phyloP scores from a whole-genome alignment of 2,113 vertebrate species.

The Myotis lucifugus region DNA sequence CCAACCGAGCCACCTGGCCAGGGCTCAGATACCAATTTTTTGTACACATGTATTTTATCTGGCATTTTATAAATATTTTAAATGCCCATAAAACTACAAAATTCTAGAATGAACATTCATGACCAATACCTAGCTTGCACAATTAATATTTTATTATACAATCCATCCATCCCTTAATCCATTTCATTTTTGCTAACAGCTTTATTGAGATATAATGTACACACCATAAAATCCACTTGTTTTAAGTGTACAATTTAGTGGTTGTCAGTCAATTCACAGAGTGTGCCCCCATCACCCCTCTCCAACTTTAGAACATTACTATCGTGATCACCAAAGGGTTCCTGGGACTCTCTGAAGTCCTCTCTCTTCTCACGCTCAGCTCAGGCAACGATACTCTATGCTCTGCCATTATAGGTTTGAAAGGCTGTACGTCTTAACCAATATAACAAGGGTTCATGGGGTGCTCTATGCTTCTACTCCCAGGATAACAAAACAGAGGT shows the following conservation, averaged over 20 bases:
- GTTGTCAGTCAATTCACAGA: not conserved
- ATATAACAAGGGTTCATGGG: not conserved
- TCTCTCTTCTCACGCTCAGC: not conserved
- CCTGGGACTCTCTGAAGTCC: not conserved
- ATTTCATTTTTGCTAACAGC: not conserved
- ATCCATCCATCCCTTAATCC: not conserved
- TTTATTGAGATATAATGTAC: not conserved
- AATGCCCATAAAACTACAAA: not conserved
- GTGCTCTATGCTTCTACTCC: not conserved
- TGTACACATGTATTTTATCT: not conserved
- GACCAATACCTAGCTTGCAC: not conserved
- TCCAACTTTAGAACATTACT: not conserved
- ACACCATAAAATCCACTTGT: not conserved
- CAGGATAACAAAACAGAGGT: not conserved
- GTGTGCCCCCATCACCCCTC: not conserved
- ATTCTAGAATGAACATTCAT: not conserved
- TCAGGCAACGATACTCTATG: not conserved
- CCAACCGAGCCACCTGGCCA: no score
- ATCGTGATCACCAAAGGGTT: not conserved
- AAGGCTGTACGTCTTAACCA: not conserved
- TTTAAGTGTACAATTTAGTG: not conserved
- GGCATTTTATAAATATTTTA: not conserved
- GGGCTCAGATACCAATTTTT: not conserved
- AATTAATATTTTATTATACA: not conserved
- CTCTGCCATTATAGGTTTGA: constrained; percentile 21